Conservation (phyloP, 92 coral and sea anemone species). For the Muricea muricata region DNA sequence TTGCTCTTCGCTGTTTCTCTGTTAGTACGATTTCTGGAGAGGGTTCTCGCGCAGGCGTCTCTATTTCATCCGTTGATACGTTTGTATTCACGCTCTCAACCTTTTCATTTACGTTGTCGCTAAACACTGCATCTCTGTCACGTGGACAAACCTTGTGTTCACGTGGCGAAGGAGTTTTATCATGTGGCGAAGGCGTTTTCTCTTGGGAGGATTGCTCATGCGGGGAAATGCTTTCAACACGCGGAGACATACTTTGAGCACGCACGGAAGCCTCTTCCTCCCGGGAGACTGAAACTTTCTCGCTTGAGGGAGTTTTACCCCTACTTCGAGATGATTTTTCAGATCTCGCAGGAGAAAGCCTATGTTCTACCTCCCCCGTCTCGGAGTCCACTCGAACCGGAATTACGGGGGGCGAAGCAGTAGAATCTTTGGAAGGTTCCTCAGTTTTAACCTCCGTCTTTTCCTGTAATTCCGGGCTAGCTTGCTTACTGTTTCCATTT, state of each 20-base stretch:
- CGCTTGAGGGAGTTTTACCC: background rate
- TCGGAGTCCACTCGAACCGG: constrained; percentile 84
- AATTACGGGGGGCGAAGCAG: constrained; percentile 51
- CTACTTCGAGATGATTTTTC: background rate
- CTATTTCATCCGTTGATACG: background rate
- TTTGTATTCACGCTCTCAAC: background rate
- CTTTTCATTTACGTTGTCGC: background rate
- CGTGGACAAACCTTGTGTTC: constrained; percentile 5
- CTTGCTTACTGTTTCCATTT: background rate
- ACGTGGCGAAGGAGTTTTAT: constrained; percentile 21
- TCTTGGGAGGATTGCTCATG: background rate
- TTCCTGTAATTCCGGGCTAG: background rate
- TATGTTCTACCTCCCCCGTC: constrained; percentile 80
- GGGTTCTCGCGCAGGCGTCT: constrained; percentile 34
- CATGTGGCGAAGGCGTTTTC: constrained; percentile 21
- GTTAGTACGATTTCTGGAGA: constrained; percentile 54
- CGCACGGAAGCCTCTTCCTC: background rate
- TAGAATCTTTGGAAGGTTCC: background rate
- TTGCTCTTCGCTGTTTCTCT: constrained; percentile 71
- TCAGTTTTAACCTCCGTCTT: background rate
- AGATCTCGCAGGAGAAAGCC: constrained; percentile 44
- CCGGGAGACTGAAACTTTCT: background rate
- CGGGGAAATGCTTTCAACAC: background rate
- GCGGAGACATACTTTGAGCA: background rate
- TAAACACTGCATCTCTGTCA: background rate